phyloP scores from a whole-genome alignment of 2,888 invertebrate genomes.

The Epinotia nisella region DNA sequence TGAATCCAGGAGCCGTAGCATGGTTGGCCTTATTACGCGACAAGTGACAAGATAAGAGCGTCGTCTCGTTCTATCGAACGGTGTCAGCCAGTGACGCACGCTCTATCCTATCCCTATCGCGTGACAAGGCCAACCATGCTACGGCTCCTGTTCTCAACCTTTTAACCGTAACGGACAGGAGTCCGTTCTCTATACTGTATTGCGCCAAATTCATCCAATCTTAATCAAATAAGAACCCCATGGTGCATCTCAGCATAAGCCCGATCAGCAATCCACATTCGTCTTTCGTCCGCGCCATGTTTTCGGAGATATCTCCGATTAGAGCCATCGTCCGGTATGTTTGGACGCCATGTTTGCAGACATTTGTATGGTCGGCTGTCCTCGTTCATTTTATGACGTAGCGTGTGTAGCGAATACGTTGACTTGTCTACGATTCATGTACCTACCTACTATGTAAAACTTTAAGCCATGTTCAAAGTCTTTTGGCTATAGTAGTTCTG shows the following conservation, averaged over 20 bases:
- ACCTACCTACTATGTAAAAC: background rate
- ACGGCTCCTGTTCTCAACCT: too few species aligned
- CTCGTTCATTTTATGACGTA: slow-evolving; percentile 23
- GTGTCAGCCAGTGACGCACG: too few species aligned
- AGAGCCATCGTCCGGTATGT: slow-evolving; percentile 46
- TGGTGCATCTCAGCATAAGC: slow-evolving; percentile 53
- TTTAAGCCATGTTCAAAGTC: background rate
- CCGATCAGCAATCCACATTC: slow-evolving; percentile 56
- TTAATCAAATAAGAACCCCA: background rate
- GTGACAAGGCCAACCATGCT: too few species aligned
- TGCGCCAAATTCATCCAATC: too few species aligned
- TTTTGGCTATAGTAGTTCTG: too few species aligned
- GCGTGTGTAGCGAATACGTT: background rate
- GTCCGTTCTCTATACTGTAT: too few species aligned
- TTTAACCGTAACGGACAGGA: too few species aligned
- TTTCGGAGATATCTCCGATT: slow-evolving; percentile 63
- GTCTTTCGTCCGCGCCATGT: slow-evolving; percentile 57
- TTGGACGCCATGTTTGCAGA: slow-evolving; percentile 6
- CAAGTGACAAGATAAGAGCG: too few species aligned
- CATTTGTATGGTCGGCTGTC: background rate
- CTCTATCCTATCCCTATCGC: too few species aligned
- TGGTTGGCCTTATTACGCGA: too few species aligned
- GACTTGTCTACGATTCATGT: background rate
- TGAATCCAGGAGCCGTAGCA: too few species aligned
- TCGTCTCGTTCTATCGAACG: too few species aligned